A percentile compares a stretch with the other conserved stretches of the same genome.
Evolutionary conservation across 2,888 invertebrate genomes (phyloP).

Genomic region (Lottia scabra): DNA sequence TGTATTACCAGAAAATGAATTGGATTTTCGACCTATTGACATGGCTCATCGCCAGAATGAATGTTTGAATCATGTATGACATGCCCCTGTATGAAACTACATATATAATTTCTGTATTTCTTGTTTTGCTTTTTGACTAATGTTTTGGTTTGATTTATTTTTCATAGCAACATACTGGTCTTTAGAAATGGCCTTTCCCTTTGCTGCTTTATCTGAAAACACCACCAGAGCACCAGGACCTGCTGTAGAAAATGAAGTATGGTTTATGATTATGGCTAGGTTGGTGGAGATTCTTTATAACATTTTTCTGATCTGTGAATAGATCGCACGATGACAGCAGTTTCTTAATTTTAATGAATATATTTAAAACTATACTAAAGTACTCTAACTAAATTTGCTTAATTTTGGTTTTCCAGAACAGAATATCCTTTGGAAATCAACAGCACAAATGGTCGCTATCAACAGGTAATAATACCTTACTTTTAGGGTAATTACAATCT

Average conservation of each 20-base stretch:
- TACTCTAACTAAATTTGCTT: too few relatives aligned
- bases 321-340: too few relatives aligned
- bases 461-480: constrained; percentile 26
- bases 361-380: too few relatives aligned
- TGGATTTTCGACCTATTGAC: too few relatives aligned
- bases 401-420: constrained; percentile 37
- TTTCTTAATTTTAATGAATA: too few relatives aligned
- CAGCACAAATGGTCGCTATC: constrained; percentile 34
- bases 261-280: constrained; percentile 48
- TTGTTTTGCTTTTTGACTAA: too few relatives aligned
- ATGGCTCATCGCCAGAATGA: too few relatives aligned
- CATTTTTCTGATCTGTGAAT: neutral
- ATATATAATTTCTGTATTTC: too few relatives aligned
- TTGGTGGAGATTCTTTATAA: neutral
- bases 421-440: constrained; percentile 28
- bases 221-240: constrained; percentile 25
- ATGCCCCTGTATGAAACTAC: too few relatives aligned
- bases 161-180: constrained; percentile 43
- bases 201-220: constrained; percentile 30
- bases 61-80: too few relatives aligned
- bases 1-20: too few relatives aligned
- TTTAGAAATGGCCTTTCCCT: constrained; percentile 41
- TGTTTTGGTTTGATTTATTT: neutral
- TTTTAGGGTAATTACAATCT: too few relatives aligned
- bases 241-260: constrained; percentile 35